Evolutionary conservation across 2,888 invertebrate genomes (phyloP), one percentile per base, ranked within the genome.

Genomic region (Tuta absoluta): DNA sequence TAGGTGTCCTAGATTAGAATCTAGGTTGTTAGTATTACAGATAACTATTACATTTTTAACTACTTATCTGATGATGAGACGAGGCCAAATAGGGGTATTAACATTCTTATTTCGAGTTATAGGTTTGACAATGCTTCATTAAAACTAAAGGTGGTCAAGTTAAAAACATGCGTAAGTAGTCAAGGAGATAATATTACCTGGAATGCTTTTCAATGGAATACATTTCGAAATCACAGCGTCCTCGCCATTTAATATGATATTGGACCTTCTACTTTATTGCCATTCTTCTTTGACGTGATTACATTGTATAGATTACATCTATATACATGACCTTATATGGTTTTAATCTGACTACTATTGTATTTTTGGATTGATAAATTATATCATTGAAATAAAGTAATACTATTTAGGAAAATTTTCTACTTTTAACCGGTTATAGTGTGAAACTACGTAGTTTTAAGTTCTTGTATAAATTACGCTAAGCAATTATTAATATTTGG

Each of bases 251-350:
- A 28, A 33, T 56, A 33, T 10, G 4, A 33, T 33, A 33, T 56
- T 28, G 56, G 33, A 56, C 56, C 56, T 56, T 56, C 56, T 56
- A 56, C 14, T 56, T 56, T 56, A 56, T 28, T 33, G 33, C 56
- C 28, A 56, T 33, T 56, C 24, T 56, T 56, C 56, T 56, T 28
- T 33, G 8, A 28, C 7, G 56, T 17, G 33, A 56, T 33, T 56
- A 33, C 33, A 28, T 56, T 56, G 28, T 56, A 33, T 56, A 17
- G n/a, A 17, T 56, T 17, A 17, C 24, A 56, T 28, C n/a, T 33
- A 2, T n/a, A 12, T 28, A n/a, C 24, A 14, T 56, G 24, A 17
- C n/a, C 45, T 45, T 45, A 45, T 45, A n/a, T 11, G 45, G 45
- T 45, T 45, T n/a, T 45, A 17, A 45, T 17, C 17, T 45, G 45